phyloP scores from a whole-genome alignment of 2,888 invertebrate genomes.

The Empis livida region DNA sequence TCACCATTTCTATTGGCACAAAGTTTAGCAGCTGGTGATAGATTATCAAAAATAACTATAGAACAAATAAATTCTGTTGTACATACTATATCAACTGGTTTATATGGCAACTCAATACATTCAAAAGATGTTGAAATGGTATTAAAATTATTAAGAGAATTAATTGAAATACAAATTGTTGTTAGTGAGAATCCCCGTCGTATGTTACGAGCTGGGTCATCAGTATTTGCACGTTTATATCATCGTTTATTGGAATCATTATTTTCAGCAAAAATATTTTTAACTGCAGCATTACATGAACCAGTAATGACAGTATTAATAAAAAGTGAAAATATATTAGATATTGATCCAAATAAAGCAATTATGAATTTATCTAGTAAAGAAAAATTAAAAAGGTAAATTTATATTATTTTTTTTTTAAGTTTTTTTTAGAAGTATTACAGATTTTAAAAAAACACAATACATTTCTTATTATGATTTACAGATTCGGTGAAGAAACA shows the following conservation, averaged over 20 bases:
- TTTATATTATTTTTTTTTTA: constrained; percentile 35
- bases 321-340: constrained; percentile 82
- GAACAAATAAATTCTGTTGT: constrained; percentile 29
- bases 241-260: constrained; percentile 79
- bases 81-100: constrained; percentile 41
- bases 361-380: constrained; percentile 27
- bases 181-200: constrained; percentile 57
- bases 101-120: constrained; percentile 62
- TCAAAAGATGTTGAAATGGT: constrained; percentile 60
- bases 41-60: constrained; percentile 32
- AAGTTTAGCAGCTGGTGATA: constrained; percentile 55
- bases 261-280: constrained; percentile 82
- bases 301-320: constrained; percentile 84
- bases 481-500: constrained; percentile 66
- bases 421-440: neutral
- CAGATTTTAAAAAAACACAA: too few species aligned
- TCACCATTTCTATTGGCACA: constrained; percentile 57
- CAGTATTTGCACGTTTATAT: constrained; percentile 77
- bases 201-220: constrained; percentile 69
- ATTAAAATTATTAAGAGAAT: constrained; percentile 48
- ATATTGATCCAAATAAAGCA: constrained; percentile 81
- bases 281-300: constrained; percentile 81
- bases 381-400: constrained; percentile 44
- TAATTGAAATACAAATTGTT: constrained; percentile 59
- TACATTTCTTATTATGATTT: constrained; percentile 17